These are phyloP conservation scores for Hucho hucho DNA, from an alignment of 2,113 vertebrate species.

Conservation along the genomic window DNA sequence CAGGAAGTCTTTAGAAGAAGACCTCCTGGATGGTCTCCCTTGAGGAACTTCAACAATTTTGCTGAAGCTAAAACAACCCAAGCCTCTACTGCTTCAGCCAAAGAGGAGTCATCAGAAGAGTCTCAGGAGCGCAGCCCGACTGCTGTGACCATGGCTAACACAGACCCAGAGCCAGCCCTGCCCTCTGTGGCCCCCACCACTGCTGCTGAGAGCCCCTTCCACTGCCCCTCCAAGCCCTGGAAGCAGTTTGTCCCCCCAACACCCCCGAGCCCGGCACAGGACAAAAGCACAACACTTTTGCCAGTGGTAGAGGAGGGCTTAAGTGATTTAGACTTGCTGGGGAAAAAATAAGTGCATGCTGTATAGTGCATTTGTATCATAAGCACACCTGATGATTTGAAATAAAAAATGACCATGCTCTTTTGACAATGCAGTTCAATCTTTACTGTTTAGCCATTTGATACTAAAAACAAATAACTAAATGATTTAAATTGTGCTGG, in stretches of 20 bases:
- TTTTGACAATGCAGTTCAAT: background rate
- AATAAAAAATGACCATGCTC: background rate
- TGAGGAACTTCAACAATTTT: constrained; percentile 43
- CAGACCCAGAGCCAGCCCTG: too few species aligned
- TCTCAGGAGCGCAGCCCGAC: constrained; percentile 57
- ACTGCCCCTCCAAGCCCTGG: constrained; percentile 87
- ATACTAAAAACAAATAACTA: background rate
- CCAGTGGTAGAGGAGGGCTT: background rate
- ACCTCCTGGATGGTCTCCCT: constrained; percentile 74
- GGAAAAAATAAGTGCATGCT: background rate
- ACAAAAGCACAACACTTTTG: background rate
- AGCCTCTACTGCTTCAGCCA: constrained; percentile 4
- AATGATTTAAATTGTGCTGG: background rate
- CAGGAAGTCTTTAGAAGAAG: constrained; percentile 41
- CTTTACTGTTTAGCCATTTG: background rate
- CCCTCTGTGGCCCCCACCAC: background rate
- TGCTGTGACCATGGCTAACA: constrained; percentile 13
- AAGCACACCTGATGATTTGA: background rate
- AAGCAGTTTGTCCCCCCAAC: constrained; percentile 58
- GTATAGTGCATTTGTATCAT: background rate
- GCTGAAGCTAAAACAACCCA: background rate
- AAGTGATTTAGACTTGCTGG: constrained; percentile 45
- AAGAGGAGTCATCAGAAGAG: constrained; percentile 67
- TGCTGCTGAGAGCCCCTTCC: constrained; percentile 33
- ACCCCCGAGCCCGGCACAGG: background rate